Base-by-base conservation (phyloP, 2,113 vertebrate species). In the Thunnus maccoyii region DNA sequence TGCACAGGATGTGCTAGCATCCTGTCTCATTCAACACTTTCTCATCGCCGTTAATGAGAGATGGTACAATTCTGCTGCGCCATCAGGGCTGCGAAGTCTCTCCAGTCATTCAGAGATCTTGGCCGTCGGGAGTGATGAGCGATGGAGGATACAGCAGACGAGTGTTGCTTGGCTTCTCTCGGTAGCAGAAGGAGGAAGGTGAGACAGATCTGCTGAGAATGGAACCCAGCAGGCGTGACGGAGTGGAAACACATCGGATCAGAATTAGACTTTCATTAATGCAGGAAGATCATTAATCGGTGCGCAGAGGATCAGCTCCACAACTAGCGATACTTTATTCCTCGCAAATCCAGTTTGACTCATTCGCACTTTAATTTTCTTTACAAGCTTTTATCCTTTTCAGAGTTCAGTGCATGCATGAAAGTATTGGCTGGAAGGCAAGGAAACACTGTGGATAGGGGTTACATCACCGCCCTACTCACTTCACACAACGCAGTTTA, bases 11-110 rank as follows among this genome's bases (percentile, higher is more conserved):
- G 87, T 66, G 57, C 73, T 51, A 63, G 72, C 72, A 72, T 91
- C 79, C 88, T 55, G 87, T 85, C 82, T 89, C 78, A 69, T 86
- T 66, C 83, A n/a, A 88, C 91, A 91, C 91, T 74, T 86, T 80
- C 50, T 87, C 83, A 56, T 90, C 80, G 84, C 66, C 4, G 88
- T 86, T 92, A 89, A 82, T 78, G 77, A 91, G 89, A 63, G 70
- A 25, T 80, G 87, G 83, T 77, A 54, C 32, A 68, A 51, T 78
- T 73, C 80, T 70, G 78, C 88, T 27, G 76, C 52, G 48, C 86
- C 85, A 84, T 88, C 83, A 76, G 86, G 77, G 80, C 85, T 65
- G 82, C 15, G 66, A 91, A 88, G 66, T 73, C 61, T 78, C 75
- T 76, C 46, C 81, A 77, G 80, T 82, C 82, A 68, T 80, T 83